phyloP scores from a whole-genome alignment of 2,797 vertebrate species.

The Sebastes trivittatus region DNA sequence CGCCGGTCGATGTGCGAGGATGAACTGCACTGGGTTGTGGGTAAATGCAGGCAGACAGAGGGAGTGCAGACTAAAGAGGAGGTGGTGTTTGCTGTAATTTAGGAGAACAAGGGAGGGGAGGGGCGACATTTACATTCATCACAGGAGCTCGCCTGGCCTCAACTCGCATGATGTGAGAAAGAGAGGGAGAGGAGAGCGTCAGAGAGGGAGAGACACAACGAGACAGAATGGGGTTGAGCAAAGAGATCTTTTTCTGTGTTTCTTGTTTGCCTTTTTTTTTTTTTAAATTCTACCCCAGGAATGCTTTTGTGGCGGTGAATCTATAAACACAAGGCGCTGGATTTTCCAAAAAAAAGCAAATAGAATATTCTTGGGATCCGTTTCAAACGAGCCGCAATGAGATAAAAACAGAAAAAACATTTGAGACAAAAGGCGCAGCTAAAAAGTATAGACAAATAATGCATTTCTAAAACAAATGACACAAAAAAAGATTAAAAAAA shows the following conservation, averaged over 20 bases:
- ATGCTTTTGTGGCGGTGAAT: conserved; percentile 26
- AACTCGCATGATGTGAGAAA: conserved; percentile 57
- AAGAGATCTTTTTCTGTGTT: conserved; percentile 59
- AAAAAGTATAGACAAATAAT: background rate
- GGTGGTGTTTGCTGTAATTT: conserved; percentile 75
- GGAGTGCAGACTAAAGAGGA: conserved; percentile 43
- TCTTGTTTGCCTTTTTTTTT: conserved; percentile 25
- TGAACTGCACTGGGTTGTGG: conserved; percentile 34
- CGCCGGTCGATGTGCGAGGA: conserved; percentile 23
- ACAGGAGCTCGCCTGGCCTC: conserved; percentile 62
- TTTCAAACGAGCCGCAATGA: background rate
- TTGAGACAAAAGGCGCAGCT: background rate
- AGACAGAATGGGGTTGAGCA: conserved; percentile 77
- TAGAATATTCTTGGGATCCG: background rate
- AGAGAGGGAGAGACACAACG: conserved; percentile 35
- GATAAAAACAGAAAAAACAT: background rate
- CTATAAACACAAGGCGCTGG: conserved; percentile 1
- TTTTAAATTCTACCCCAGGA: conserved; percentile 20
- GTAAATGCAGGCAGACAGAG: conserved; percentile 57
- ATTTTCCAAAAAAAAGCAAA: conserved; percentile 30
- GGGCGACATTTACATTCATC: conserved; percentile 77
- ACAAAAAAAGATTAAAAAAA: background rate
- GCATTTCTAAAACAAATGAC: background rate
- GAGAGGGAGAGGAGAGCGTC: conserved; percentile 22
- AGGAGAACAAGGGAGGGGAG: conserved; percentile 69